Base-by-base conservation (phyloP, 2,888 invertebrate species). In the Cheilosia grossa region DNA sequence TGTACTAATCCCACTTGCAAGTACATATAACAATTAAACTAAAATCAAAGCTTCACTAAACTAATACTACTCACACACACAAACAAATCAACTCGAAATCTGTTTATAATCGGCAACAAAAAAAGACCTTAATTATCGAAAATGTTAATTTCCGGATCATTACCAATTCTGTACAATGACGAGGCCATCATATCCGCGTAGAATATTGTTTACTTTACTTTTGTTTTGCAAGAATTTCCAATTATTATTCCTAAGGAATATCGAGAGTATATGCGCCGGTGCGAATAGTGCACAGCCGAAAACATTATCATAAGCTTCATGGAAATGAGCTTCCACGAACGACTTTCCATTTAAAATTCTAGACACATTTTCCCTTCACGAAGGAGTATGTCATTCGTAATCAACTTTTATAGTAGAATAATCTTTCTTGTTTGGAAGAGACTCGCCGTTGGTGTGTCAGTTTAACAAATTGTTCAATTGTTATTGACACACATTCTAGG, bases 61-160 rank as follows among this genome's bases (percentile, higher is more conserved):
- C 13, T 13, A 37, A 37, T 13, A n/a, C n/a, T n/a, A 4, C 10
- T 37, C 37, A 10, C 37, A 3, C 13, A 37, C 37, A 4, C 13
- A 37, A 13, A 37, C 13, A 13, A 33, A 33, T 37, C 37, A 13
- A 37, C 37, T 13, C 37, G 37, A 37, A 37, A 4, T 37, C 13
- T 37, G 37, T 37, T 37, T 37, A 37, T 13, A 13, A 37, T 37
- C 61, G 72, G 4, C 42, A 42, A 27, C 19, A 37, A 37, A 5
- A 27, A 40, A 42, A 54, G 44, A 69, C 58, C 47, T 69, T 21
- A 53, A 51, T 59, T 61, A 59, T 59, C 51, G 24, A 10, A 42
- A 75, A 75, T 67, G 51, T 59, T 42, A 59, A 67, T 59, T 67
- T 75, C 75, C 75, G 24, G 66, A 58, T 75, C 75, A 67, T 75